phyloP scores from a whole-genome alignment of 64 coral and sea anemone genomes.

The Montipora capricornis region DNA sequence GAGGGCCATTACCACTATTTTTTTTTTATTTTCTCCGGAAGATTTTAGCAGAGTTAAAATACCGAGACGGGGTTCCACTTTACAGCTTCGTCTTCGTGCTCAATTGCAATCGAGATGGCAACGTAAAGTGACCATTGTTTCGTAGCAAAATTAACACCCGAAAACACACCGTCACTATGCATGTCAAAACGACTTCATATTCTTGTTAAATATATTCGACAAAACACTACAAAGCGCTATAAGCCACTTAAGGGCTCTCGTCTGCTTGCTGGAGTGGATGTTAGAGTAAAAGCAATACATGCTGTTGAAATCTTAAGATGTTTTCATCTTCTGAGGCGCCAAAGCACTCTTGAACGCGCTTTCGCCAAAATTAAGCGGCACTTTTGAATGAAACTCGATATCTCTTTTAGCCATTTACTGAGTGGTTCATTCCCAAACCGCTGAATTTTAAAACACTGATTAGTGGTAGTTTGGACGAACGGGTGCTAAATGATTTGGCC shows the following conservation, averaged over 20 bases:
- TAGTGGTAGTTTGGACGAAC: conserved; percentile 59
- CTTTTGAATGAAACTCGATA: conserved; percentile 24
- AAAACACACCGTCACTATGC: not conserved
- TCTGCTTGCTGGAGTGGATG: conserved; percentile 9
- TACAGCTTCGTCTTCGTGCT: not conserved
- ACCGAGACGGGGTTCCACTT: too few relatives aligned
- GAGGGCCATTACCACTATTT: not conserved
- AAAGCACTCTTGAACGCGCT: conserved; percentile 8
- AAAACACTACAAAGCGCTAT: conserved; percentile 10
- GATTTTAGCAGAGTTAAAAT: not conserved
- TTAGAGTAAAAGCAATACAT: not conserved
- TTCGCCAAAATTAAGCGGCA: conserved; percentile 16
- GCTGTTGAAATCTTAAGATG: conserved; percentile 55
- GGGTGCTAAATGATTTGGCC: conserved; percentile 41
- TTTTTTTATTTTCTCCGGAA: not conserved
- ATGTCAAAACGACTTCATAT: not conserved
- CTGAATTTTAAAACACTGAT: conserved; percentile 53
- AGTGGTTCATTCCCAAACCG: conserved; percentile 13
- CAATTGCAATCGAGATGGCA: not conserved
- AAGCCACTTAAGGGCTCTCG: conserved; percentile 29
- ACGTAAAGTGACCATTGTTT: conserved; percentile 32
- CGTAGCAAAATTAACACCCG: not conserved
- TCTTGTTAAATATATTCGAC: conserved; percentile 17
- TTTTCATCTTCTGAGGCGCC: conserved; percentile 34
- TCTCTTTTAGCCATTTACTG: conserved; percentile 26